Evolutionary conservation across 2,888 invertebrate genomes (phyloP), one percentile per base, ranked within the genome.

Genomic region (Papilio demoleus): DNA sequence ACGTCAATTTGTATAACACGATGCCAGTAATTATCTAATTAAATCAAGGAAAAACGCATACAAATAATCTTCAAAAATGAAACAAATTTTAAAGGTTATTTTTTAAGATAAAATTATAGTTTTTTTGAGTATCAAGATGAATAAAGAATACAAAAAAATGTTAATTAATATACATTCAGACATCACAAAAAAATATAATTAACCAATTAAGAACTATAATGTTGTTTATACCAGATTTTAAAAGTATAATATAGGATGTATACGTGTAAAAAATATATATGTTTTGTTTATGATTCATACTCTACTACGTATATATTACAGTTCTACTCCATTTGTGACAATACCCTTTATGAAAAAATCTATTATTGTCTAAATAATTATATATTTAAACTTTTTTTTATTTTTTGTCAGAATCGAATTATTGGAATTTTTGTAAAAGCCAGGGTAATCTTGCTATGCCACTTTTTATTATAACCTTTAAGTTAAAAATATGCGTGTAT

Each of bases 311-410:
- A 14, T n/a, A 12, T 27, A n/a, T 27, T 27, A 27, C 45, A 19
- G 71, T 73, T 74, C 70, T 69, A 70, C 70, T 70, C 70, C 64
- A 72, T 47, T 73, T 73, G 34, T 70, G 56, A 38, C 58, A 56
- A 62, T 70, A 68, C 67, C 50, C 34, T 70, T 71, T 72, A 47
- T 62, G 34, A 17, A 14, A 36, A 61, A 38, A n/a, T 40, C 40
- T n/a, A n/a, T 40, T 36, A 36, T 19, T 40, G 12, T 40, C n/a
- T 45, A 62, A 62, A 17, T 40, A 40, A 40, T 5, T 17, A 14
- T n/a, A n/a, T 40, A 2, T n/a, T 14, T 6, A 14, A 40, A 0
- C 14, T 45, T 2, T 19, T 45, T 45, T 17, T 9, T 19, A 45
- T 38, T 38, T 14, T 12, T 12, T 45, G 9, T 45, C 19, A 14